Evolutionary conservation across 2,113 vertebrate species (phyloP).

Genomic region (Craseonycteris thonglongyai): DNA sequence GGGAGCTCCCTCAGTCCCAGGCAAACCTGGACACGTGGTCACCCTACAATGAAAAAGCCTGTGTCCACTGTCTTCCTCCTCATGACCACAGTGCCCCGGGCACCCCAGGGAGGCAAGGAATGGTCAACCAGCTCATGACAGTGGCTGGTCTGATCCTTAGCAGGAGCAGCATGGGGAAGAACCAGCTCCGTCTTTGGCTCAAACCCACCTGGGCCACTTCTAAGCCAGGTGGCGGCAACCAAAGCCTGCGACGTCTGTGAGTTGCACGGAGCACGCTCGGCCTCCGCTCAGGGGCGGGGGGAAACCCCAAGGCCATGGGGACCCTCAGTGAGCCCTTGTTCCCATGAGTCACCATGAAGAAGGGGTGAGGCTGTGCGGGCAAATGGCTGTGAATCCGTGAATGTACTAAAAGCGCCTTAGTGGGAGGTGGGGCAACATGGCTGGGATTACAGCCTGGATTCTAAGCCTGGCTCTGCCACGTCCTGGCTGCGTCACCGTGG

Average conservation of each 20-base stretch:
- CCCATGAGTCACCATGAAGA: accelerated
- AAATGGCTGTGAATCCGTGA: accelerated
- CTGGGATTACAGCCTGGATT: accelerated
- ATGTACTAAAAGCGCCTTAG: accelerated
- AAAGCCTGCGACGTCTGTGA: background rate
- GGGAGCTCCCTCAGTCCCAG: background rate
- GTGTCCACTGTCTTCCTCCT: background rate
- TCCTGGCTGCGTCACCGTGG: too few species aligned
- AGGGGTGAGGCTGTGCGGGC: too few species aligned
- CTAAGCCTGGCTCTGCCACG: background rate
- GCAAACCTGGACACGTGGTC: too few species aligned
- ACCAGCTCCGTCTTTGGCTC: background rate
- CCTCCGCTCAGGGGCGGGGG: accelerated
- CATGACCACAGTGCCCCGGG: accelerated
- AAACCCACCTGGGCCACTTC: background rate
- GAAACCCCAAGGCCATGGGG: background rate
- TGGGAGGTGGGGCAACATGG: accelerated
- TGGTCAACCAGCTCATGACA: accelerated
- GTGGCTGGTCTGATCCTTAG: accelerated
- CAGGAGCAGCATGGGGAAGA: background rate
- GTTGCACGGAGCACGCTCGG: background rate
- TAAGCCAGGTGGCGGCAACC: background rate
- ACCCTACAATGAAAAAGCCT: background rate
- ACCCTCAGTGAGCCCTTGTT: accelerated
- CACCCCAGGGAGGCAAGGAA: background rate